Percentiles rank a stretch among this genome's conserved stretches.
Evolutionary conservation across 2,113 vertebrate genomes (phyloP).

Genomic region (Callospermophilus lateralis): DNA sequence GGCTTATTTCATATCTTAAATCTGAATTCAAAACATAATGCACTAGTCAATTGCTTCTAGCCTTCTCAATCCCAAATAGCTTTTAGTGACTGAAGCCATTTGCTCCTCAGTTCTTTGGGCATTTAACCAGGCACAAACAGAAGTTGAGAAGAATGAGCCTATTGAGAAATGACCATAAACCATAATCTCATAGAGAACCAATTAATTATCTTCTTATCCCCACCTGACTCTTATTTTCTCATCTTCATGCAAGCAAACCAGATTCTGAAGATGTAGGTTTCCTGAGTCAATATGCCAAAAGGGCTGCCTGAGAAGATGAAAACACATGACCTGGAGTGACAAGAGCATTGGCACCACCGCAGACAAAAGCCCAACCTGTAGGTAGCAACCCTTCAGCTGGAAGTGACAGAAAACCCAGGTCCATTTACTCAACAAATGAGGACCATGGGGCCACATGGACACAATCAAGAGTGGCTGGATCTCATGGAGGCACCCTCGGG

Average conservation of each 20-base stretch:
- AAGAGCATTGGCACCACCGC: not conserved
- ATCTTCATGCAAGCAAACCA: not conserved
- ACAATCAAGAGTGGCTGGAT: not conserved
- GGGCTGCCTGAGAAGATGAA: not conserved
- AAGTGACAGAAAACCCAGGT: not conserved
- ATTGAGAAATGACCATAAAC: not conserved
- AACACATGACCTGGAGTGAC: not conserved
- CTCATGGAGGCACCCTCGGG: not conserved
- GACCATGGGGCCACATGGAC: not conserved
- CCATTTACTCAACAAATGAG: not conserved
- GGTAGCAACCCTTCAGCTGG: not conserved
- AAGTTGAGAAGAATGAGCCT: not conserved
- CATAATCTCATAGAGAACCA: not conserved
- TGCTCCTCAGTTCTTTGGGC: not conserved
- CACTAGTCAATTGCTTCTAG: not conserved
- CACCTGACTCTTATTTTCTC: conserved; percentile 25
- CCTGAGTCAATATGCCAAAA: not conserved
- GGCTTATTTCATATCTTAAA: not conserved
- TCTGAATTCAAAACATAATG: not conserved
- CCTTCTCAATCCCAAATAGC: not conserved
- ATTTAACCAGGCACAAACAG: not conserved
- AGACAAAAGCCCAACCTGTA: not conserved
- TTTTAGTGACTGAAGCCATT: conserved; percentile 3
- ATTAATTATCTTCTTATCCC: conserved; percentile 30
- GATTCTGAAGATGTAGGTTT: not conserved